Evolutionary conservation across 2,797 vertebrate species (phyloP), one percentile per base, ranked within the genome.

Genomic region (Australoheros facetus): DNA sequence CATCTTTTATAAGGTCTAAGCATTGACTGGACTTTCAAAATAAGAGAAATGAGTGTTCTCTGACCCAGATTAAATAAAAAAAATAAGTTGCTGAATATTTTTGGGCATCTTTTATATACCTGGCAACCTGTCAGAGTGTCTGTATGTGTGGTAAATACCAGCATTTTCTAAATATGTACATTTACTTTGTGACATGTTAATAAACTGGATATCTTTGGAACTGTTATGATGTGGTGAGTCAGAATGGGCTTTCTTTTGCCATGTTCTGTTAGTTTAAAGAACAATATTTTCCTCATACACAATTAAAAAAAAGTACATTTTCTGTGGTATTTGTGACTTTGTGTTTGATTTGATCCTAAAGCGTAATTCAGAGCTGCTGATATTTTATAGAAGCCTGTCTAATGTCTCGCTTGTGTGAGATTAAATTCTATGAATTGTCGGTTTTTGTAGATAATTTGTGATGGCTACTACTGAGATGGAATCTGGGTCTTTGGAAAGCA

Each of bases 391-490:
- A 2, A 66, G 23, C 28, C 45, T 66, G 42, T 28, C 26, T 16
- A 7, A 14, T 48, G 14, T 28, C 39, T 19, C 39, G 14, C 39
- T 16, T 30, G 42, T 19, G 23, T 48, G 48, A 45, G 4, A 51
- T 51, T 51, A 51, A 51, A 51, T 51, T 51, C 17, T 51, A 6
- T 51, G 48, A 7, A 3, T 7, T 71, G 17, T 81, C 7, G 71
- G 56, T 26, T 32, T 5, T 4, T 86, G 7, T 7, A 95, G 93
- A 92, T 84, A 19, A 75, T 73, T 91, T 89, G 94, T 90, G 87
- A 98, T 98, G 97, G 97, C 97, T 85, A 94, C 96, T 85, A 96
- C 95, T 95, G 97, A 98, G 83, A 95, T 96, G 58, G 97, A 98
- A 60, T 95, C 95, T 1, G 89, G 95, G 78, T 95, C 94, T 72